phyloP scores from a whole-genome alignment of 1,140 invertebrate genomes.

The Luehdorfia chinensis region DNA sequence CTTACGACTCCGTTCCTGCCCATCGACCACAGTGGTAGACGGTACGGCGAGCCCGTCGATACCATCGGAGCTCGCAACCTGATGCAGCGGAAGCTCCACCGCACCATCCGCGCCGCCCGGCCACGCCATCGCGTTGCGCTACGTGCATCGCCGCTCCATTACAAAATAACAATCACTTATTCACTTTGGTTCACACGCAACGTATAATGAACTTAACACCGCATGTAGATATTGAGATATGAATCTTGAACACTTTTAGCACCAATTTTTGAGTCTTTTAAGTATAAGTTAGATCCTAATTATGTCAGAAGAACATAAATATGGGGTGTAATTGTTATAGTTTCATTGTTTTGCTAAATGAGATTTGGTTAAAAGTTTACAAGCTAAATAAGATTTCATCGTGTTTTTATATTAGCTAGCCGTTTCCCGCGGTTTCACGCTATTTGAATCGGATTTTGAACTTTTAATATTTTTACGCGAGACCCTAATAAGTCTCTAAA shows the following conservation, averaged over 20 bases:
- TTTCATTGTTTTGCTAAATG: too few relatives aligned
- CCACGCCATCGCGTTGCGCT: constrained; percentile 47
- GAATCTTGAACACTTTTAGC: constrained; percentile 24
- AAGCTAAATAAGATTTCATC: too few relatives aligned
- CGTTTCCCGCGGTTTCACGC: too few relatives aligned
- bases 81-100: constrained; percentile 52
- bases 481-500: too few relatives aligned
- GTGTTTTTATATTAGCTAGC: too few relatives aligned
- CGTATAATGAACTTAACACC: constrained; percentile 7
- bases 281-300: too few relatives aligned
- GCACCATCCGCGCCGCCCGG: constrained; percentile 52
- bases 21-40: constrained; percentile 31
- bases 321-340: too few relatives aligned
- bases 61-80: constrained; percentile 28
- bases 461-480: too few relatives aligned
- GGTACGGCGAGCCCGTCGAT: constrained; percentile 38
- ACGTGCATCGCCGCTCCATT: constrained; percentile 30
- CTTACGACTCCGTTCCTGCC: constrained; percentile 28
- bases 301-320: too few relatives aligned
- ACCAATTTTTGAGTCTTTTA: constrained; percentile 19
- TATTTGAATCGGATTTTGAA: too few relatives aligned
- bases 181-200: constrained; percentile 15
- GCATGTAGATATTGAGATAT: constrained; percentile 19
- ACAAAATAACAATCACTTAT: constrained; percentile 3
- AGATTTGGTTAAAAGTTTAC: too few relatives aligned